Percentiles rank a stretch among this genome's conserved stretches.
phyloP scores from a whole-genome alignment of 37 sponge, comb jelly and placozoan genomes.

The Diacarnus erythraeanus region DNA sequence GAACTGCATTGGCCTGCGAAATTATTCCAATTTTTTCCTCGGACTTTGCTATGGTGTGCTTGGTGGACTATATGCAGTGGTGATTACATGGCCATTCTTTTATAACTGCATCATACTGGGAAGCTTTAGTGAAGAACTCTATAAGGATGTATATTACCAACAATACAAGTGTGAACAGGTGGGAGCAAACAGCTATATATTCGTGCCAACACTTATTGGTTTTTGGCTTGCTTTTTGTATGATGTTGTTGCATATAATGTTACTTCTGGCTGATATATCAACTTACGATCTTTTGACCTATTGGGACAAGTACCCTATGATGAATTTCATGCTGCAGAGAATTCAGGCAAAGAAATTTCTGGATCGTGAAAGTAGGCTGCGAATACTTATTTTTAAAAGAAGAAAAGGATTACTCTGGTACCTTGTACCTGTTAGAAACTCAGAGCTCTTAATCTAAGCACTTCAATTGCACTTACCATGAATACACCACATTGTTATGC shows the following conservation, averaged over 20 bases:
- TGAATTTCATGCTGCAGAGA: neutral
- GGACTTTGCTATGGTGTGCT: slow-evolving; percentile 43
- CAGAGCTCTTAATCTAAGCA: too few species aligned
- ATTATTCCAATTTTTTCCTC: slow-evolving; percentile 53
- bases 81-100: slow-evolving; percentile 25
- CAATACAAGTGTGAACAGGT: slow-evolving; percentile 2
- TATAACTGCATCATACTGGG: neutral
- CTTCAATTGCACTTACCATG: too few species aligned
- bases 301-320: neutral
- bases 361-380: neutral
- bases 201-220: neutral
- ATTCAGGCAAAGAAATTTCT: slow-evolving; percentile 3
- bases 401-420: neutral
- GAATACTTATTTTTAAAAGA: neutral
- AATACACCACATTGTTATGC: too few species aligned
- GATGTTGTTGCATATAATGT: neutral
- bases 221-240: slow-evolving; percentile 1
- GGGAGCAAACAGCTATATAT: neutral
- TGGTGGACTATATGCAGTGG: slow-evolving; percentile 46
- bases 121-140: neutral
- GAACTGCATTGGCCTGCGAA: slow-evolving; percentile 58
- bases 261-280: slow-evolving; percentile 31
- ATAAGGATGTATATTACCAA: neutral
- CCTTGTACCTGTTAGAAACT: slow-evolving; percentile 24
- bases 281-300: slow-evolving; percentile 14